These are phyloP conservation scores for Sus scrofa DNA, from an alignment of 2,113 vertebrate genomes.

Conservation along the genomic window T2T-Sscrofa CM000817.6:125397501-125398000, in stretches of 20 bases:
- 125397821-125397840: no score
- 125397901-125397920: neutral
- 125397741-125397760: neutral
- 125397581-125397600: slow-evolving; percentile 77
- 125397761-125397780: neutral
- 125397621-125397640: slow-evolving; percentile 60
- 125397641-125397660: slow-evolving; percentile 81
- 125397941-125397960: neutral
- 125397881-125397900: neutral
- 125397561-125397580: slow-evolving; percentile 79
- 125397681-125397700: slow-evolving; percentile 84
- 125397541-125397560: slow-evolving; percentile 56
- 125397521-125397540: slow-evolving; percentile 69
- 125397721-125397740: slow-evolving; percentile 66
- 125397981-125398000: neutral
- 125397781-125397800: neutral
- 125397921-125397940: neutral
- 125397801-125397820: neutral
- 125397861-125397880: neutral
- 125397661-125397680: slow-evolving; percentile 83
- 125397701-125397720: slow-evolving; percentile 81
- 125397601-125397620: slow-evolving; percentile 65
- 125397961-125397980: accelerated
- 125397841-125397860: neutral
- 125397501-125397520: slow-evolving; percentile 23